Base-by-base conservation (phyloP, 2,797 vertebrate genomes). In the Botia kubotai region DNA sequence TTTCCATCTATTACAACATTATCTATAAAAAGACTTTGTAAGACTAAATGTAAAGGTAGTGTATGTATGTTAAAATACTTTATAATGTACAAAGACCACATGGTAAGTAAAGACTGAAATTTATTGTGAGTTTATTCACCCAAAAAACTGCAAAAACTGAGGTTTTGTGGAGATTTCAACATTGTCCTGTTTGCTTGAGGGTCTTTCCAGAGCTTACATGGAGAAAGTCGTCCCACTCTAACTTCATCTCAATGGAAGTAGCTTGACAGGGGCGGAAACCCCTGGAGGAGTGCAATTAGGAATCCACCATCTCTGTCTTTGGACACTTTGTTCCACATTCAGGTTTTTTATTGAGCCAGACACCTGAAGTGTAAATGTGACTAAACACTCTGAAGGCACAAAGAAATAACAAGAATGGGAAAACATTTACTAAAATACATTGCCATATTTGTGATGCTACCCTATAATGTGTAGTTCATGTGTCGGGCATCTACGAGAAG, bases 1-100 rank as follows among this genome's bases (percentile, higher is more conserved):
- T 52, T 77, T 73, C 53, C 72, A 75, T 16, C 17, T 62, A 7
- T 72, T 66, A 78, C 55, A 70, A 2, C 33, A 33, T 33, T 33
- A 33, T 33, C 33, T 33, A 5, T 33, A 5, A 48, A 48, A 48
- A 48, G 10, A 48, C 46, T 48, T 48, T 48, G 33, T 33, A 33
- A 33, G 33, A 33, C 33, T 33, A 33, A 33, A 33, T 33, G 3
- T 33, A 33, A 33, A 33, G 33, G 33, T 33, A 33, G 33, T 33
- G 33, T 33, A 33, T 33, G 33, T 50, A 50, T 50, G 48, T 50
- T 50, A 50, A 53, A 53, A 53, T 53, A 53, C 52, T 53, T 53
- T 53, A 4, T 53, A 53, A 53, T 53, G 16, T 17, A 17, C 13
- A 16, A 13, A 53, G 52, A 53, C 52, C 5, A 53, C 17, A n/a